Percentiles rank a stretch among this genome's conserved stretches.
Evolutionary conservation across 2,113 vertebrate genomes (phyloP).

Genomic region (Xenopus borealis): DNA sequence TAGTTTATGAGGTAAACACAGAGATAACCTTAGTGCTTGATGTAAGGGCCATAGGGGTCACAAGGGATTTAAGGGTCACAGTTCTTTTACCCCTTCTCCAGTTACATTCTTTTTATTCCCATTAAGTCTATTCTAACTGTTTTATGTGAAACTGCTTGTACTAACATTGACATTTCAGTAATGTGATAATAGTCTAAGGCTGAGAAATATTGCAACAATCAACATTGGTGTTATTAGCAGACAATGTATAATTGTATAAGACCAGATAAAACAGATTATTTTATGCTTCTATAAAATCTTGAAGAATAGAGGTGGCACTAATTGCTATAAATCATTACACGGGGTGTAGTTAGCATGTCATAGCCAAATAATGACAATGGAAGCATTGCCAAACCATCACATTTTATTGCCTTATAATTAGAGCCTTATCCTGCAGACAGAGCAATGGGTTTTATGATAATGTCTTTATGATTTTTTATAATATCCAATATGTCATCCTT

Average conservation of each 20-base stretch:
- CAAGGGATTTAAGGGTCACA: no score
- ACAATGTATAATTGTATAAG: slow-evolving; percentile 10
- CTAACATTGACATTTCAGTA: neutral
- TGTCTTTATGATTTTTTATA: slow-evolving; percentile 25
- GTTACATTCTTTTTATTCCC: no score
- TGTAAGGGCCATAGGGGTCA: no score
- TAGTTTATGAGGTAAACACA: no score
- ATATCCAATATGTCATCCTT: slow-evolving; percentile 31
- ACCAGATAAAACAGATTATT: slow-evolving; percentile 3
- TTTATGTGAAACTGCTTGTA: neutral
- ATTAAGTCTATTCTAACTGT: no score
- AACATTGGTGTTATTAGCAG: slow-evolving; percentile 4
- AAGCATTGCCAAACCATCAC: slow-evolving; percentile 28
- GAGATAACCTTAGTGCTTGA: no score
- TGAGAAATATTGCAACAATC: neutral
- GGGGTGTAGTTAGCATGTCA: slow-evolving; percentile 14
- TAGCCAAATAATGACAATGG: slow-evolving; percentile 31
- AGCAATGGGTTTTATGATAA: slow-evolving; percentile 31
- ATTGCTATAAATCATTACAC: slow-evolving; percentile 36
- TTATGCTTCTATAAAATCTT: slow-evolving; percentile 20
- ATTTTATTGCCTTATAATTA: slow-evolving; percentile 42
- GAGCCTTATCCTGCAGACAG: slow-evolving; percentile 26
- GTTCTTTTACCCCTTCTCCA: no score
- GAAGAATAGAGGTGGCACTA: slow-evolving; percentile 22
- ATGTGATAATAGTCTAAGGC: neutral